phyloP scores from a whole-genome alignment of 2,113 vertebrate genomes.

The Copsychus sechellarum region DNA sequence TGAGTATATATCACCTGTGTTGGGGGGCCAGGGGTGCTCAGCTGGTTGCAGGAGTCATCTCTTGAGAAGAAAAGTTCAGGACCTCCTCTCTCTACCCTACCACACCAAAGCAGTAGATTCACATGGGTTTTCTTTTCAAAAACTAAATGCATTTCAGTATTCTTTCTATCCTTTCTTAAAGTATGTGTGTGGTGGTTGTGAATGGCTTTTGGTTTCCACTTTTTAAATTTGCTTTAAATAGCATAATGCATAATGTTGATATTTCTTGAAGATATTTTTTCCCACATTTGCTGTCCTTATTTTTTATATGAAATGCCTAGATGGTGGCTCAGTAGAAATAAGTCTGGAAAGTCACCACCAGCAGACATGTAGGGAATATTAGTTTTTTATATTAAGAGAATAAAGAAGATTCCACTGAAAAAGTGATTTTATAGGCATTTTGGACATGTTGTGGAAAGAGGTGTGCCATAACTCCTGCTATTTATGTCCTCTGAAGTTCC shows the following conservation, averaged over 20 bases:
- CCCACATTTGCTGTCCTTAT: neutral
- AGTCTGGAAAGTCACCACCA: neutral
- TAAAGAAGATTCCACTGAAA: neutral
- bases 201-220: neutral
- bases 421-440: neutral
- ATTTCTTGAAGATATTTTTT: neutral
- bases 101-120: neutral
- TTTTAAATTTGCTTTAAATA: neutral
- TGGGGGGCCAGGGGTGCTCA: neutral
- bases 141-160: neutral
- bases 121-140: rapidly evolving
- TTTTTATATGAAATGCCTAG: neutral
- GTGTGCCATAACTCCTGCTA: too few species aligned
- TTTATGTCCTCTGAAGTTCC: too few species aligned
- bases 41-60: rapidly evolving
- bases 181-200: neutral
- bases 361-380: neutral
- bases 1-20: neutral
- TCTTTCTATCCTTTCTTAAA: neutral
- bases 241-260: neutral
- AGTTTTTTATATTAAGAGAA: neutral
- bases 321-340: neutral
- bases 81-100: neutral
- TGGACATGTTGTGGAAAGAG: too few species aligned
- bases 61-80: neutral